Conservation (phyloP, 2,113 vertebrate genomes). For the Lepisosteus oculatus region DNA sequence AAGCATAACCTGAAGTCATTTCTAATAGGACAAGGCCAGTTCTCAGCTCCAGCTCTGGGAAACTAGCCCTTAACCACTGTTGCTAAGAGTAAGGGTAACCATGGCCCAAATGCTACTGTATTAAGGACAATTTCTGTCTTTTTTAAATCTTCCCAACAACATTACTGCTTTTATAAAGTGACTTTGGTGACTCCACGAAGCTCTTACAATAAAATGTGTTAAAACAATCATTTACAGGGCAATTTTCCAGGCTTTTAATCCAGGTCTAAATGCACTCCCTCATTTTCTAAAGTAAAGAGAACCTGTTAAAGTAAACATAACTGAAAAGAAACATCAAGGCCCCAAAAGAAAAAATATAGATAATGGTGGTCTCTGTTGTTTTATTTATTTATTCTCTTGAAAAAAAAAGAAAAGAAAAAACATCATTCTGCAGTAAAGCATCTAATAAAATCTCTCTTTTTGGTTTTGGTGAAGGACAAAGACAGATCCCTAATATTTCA, state of each 20-base stretch:
- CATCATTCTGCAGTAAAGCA: constrained; percentile 8
- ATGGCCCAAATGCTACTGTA: not conserved
- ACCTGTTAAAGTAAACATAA: constrained; percentile 28
- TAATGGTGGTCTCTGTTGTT: constrained; percentile 17
- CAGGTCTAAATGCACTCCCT: constrained; percentile 29
- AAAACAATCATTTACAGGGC: constrained; percentile 29
- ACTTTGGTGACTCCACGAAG: not conserved
- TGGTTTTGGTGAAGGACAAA: no score
- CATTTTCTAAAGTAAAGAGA: constrained; percentile 33
- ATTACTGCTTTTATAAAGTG: not conserved
- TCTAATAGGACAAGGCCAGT: not conserved
- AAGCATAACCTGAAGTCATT: no score
- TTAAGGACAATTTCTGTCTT: not conserved
- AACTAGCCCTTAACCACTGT: not conserved
- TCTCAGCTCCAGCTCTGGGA: not conserved
- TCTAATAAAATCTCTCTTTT: no score
- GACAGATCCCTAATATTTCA: no score
- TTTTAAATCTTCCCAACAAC: not conserved
- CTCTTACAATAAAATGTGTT: constrained; percentile 6
- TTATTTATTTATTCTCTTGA: constrained; percentile 8
- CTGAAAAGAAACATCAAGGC: constrained; percentile 17
- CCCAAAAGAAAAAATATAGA: constrained; percentile 32
- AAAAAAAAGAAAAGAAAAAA: constrained; percentile 21
- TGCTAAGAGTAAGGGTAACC: not conserved
- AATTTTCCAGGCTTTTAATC: constrained; percentile 26